Base-by-base conservation (phyloP, 2,888 invertebrate genomes). In the Prosapia bicincta region DNA sequence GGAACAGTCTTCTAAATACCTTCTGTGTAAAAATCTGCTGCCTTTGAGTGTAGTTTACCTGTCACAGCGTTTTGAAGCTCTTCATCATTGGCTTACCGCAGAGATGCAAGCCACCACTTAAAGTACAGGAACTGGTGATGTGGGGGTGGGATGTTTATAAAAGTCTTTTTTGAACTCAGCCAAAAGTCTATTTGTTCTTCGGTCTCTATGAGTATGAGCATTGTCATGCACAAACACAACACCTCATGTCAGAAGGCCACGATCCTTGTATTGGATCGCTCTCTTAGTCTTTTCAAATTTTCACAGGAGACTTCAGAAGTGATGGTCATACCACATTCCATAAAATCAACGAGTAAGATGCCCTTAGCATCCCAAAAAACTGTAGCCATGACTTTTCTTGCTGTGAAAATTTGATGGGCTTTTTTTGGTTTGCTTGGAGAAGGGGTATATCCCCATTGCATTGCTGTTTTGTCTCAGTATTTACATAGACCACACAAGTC, bases 231-330 rank as follows among this genome's bases (percentile, higher is more conserved):
- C 26, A 69, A 69, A 69, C 69, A 69, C 69, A 69, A 69, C 26
- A 69, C 69, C 69, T 10, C 26, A 69, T 69, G 26, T 69, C 69
- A 69, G 69, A 28, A 69, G 28, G n/a, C 69, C 69, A 69, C 69
- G 15, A 69, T 28, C 26, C 69, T 69, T 25, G 69, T 28, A 26
- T 69, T 69, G 28, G 30, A 28, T 15, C 20, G 28, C 30, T 20
- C 20, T 69, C 69, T n/a, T 69, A 69, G 69, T 30, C 20, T 15
- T 69, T 69, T 69, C 30, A 69, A 69, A 13, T 10, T 69, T 69
- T 69, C 69, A 69, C 26, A 69, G 20, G 25, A 69, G n/a, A 26
- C 28, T 69, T 3, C 69, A 69, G 69, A 69, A 28, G 28, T 69
- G 26, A 69, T 26, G 28, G 69, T 69, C 28, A n/a, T 25, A 28